Evolutionary conservation across 23 tunicate genomes (phyloP).

Genomic region (Phallusia fumigata): DNA sequence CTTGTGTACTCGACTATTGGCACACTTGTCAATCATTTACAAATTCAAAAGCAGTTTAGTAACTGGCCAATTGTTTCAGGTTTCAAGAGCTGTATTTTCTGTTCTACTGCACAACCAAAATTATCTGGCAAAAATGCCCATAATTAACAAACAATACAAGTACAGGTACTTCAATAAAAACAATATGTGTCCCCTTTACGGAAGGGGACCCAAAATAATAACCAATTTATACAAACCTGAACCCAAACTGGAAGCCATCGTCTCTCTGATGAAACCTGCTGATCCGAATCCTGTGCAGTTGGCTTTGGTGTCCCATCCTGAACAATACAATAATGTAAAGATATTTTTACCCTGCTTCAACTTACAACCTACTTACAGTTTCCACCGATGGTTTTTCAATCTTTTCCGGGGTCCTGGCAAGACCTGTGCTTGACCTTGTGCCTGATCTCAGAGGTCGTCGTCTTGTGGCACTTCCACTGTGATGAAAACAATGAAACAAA

Average conservation of each 20-base stretch:
- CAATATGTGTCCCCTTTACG: no score
- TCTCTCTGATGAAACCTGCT: constrained; percentile 20
- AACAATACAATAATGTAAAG: neutral
- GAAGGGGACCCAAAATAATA: no score
- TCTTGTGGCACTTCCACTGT: constrained; percentile 37
- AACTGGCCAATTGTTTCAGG: no score
- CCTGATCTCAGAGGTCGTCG: constrained; percentile 25
- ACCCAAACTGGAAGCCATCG: constrained; percentile 46
- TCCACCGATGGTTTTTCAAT: neutral
- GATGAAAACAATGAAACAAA: no score
- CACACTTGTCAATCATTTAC: no score
- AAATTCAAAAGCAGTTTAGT: no score
- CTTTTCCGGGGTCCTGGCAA: constrained; percentile 2
- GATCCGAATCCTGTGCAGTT: neutral
- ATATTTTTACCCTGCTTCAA: neutral
- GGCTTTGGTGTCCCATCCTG: constrained; percentile 7
- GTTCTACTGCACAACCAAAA: no score
- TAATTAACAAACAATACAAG: no score
- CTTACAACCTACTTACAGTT: neutral
- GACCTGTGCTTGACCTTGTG: neutral
- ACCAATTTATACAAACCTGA: constrained; percentile 17
- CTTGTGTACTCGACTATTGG: no score
- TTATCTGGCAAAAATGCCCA: no score
- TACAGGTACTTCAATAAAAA: no score
- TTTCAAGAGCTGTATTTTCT: no score